Evolutionary conservation across 1,140 invertebrate genomes (phyloP).

Genomic region (Littorina saxatilis): DNA sequence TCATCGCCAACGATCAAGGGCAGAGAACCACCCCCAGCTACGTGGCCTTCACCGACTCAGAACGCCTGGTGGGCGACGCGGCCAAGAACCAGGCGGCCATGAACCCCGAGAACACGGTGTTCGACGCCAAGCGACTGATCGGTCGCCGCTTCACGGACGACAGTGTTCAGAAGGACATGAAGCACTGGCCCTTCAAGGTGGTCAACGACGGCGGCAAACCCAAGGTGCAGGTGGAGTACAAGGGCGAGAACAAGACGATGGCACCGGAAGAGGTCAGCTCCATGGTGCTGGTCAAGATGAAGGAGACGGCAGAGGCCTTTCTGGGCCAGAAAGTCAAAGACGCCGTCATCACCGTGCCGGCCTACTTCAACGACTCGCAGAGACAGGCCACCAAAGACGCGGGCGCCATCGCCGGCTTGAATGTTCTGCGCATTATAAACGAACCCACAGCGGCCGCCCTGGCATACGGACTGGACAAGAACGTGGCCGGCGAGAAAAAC

Average conservation of each 20-base stretch:
- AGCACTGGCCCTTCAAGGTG: slow-evolving; percentile 88
- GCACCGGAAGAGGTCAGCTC: slow-evolving; percentile 91
- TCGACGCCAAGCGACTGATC: slow-evolving; percentile 47
- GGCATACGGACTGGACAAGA: slow-evolving; percentile 77
- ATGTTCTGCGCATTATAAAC: slow-evolving; percentile 79
- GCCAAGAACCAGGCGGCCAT: slow-evolving; percentile 48
- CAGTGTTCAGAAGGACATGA: slow-evolving; percentile 85
- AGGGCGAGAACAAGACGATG: slow-evolving; percentile 91
- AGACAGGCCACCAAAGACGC: slow-evolving; percentile 76
- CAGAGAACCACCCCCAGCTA: slow-evolving; percentile 82
- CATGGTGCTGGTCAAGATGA: slow-evolving; percentile 92
- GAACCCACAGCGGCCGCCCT: slow-evolving; percentile 77
- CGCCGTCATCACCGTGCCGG: slow-evolving; percentile 62
- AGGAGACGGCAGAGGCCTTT: slow-evolving; percentile 94
- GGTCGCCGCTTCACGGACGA: slow-evolving; percentile 43
- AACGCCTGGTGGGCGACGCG: slow-evolving; percentile 43
- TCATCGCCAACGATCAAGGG: slow-evolving; percentile 94
- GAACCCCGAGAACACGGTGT: slow-evolving; percentile 46
- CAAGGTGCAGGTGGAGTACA: slow-evolving; percentile 89
- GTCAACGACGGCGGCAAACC: slow-evolving; percentile 74
- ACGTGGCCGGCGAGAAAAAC: slow-evolving; percentile 78
- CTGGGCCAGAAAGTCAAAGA: slow-evolving; percentile 75
- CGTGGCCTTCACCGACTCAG: slow-evolving; percentile 49
- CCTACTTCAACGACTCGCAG: slow-evolving; percentile 78
- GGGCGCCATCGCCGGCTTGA: slow-evolving; percentile 74